Evolutionary conservation across 2,888 invertebrate species (phyloP).

Genomic region (Ormyrus pomaceus): DNA sequence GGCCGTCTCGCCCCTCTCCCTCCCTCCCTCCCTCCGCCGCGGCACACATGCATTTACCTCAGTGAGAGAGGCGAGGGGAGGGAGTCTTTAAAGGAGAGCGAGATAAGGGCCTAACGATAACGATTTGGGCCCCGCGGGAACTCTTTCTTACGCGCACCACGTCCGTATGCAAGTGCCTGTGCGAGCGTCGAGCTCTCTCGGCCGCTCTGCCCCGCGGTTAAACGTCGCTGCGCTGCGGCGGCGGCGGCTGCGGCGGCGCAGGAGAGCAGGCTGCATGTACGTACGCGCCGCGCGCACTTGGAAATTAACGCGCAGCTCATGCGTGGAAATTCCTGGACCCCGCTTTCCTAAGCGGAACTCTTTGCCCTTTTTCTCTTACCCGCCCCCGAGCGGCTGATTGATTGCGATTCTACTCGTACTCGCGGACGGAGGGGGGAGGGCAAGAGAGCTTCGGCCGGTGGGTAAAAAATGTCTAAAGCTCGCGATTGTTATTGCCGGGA

Average conservation of each 20-base stretch:
- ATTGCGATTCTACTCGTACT: no score
- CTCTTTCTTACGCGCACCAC: conserved; percentile 67
- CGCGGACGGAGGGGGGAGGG: no score
- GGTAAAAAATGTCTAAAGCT: no score
- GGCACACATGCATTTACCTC: background rate
- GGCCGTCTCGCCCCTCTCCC: background rate
- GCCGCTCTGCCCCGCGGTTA: no score
- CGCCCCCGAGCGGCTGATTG: no score
- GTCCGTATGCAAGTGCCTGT: conserved; percentile 29
- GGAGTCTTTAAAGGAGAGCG: conserved; percentile 66
- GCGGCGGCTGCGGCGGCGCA: no score
- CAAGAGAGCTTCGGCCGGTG: background rate
- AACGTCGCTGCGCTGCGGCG: no score
- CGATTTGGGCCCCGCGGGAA: conserved; percentile 73
- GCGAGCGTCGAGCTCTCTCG: conserved; percentile 13
- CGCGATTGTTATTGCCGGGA: background rate
- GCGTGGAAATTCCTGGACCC: conserved; percentile 37
- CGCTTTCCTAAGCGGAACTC: no score
- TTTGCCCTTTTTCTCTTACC: no score
- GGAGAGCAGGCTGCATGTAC: no score
- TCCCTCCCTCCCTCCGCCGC: background rate
- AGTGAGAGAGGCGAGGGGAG: conserved; percentile 52
- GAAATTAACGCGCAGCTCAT: conserved; percentile 18
- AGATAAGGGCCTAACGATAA: conserved; percentile 74
- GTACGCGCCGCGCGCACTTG: no score